These are phyloP conservation scores for Eubasilissa regina DNA, from an alignment of 1,140 invertebrate species.

Conservation along the genomic window DNA sequence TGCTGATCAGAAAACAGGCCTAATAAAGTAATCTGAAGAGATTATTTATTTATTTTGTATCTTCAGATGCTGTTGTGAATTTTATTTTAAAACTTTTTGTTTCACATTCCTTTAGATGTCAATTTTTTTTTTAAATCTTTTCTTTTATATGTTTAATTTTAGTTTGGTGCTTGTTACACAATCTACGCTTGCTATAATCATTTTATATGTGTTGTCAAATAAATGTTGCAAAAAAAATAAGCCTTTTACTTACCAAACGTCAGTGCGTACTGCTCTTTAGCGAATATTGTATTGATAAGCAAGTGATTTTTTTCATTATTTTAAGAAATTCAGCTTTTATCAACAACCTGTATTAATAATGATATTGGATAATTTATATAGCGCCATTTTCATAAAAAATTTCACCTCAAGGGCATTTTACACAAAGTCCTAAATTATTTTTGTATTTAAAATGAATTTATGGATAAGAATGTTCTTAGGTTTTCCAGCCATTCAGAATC, in stretches of 20 bases:
- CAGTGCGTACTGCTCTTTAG: no score
- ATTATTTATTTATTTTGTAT: neutral
- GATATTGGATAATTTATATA: no score
- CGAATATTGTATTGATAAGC: neutral
- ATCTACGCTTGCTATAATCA: constrained; percentile 5
- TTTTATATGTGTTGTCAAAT: constrained; percentile 41
- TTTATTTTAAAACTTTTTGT: neutral
- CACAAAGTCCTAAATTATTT: no score
- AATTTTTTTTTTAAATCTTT: neutral
- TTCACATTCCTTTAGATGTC: neutral
- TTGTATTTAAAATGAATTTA: no score
- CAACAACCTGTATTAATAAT: no score
- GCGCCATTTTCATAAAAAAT: no score
- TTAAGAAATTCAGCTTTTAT: neutral
- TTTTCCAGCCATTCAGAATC: no score
- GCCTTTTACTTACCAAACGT: neutral
- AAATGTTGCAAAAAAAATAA: constrained; percentile 31
- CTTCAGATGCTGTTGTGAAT: neutral
- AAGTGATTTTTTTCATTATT: neutral
- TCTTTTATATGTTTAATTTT: neutral
- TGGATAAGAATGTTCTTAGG: no score
- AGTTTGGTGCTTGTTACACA: constrained; percentile 6
- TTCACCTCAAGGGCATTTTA: no score
- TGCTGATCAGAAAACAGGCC: no score
- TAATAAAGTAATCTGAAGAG: no score